These are phyloP conservation scores for Tenebrosternarchus preto DNA, from an alignment of 2,113 vertebrate genomes.

Conservation along the genomic window DNA sequence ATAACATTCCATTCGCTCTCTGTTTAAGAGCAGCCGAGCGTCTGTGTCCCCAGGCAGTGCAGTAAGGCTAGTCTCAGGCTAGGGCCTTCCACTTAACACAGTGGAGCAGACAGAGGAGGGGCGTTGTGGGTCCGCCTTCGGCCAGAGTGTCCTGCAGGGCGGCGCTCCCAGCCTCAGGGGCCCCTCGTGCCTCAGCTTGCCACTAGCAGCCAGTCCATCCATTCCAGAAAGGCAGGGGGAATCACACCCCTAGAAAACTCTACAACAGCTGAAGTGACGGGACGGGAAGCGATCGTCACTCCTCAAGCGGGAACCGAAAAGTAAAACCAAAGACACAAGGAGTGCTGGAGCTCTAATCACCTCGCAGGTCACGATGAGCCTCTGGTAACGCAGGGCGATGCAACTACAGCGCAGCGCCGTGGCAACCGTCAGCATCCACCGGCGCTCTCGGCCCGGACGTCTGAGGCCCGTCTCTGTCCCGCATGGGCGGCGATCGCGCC, in stretches of 20 bases:
- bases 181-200: background rate
- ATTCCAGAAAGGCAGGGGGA: background rate
- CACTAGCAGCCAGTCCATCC: background rate
- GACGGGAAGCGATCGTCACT: slow-evolving; percentile 26
- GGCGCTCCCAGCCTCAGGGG: background rate
- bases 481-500: background rate
- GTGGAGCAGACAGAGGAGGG: background rate
- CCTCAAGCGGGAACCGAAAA: background rate
- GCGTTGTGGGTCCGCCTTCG: background rate
- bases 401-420: background rate
- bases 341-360: background rate
- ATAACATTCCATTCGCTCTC: slow-evolving; percentile 22
- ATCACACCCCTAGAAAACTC: slow-evolving; percentile 1
- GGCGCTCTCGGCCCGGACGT: background rate
- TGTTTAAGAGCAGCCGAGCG: background rate
- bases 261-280: slow-evolving; percentile 12
- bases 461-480: background rate
- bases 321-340: background rate
- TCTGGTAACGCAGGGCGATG: background rate
- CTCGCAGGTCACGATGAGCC: background rate
- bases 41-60: no score
- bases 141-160: background rate
- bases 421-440: background rate
- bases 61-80: background rate
- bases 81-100: background rate